Evolutionary conservation across 2,888 invertebrate genomes (phyloP).

Genomic region (Leptinotarsa tumamoca): DNA sequence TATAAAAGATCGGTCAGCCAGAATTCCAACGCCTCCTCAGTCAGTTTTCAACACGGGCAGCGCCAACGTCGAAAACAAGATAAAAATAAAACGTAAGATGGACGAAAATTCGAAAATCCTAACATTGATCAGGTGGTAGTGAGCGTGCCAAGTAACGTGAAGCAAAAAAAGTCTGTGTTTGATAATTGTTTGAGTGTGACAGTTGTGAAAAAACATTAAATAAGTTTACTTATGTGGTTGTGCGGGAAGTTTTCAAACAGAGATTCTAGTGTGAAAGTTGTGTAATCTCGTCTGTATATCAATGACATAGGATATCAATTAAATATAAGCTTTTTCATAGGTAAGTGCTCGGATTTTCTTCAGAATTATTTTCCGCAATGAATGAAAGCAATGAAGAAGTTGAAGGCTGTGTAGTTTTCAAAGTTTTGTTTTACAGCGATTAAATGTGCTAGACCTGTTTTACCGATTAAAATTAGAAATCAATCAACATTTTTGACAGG

Average conservation of each 20-base stretch:
- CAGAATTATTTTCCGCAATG: no score
- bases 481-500: no score
- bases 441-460: no score
- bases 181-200: slow-evolving; percentile 37
- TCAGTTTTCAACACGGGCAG: slow-evolving; percentile 11
- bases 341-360: no score
- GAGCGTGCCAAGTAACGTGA: slow-evolving; percentile 31
- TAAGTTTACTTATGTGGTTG: neutral
- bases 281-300: neutral
- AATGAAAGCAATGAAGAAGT: no score
- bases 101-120: slow-evolving; percentile 19
- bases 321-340: no score
- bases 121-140: slow-evolving; percentile 23
- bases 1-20: slow-evolving; percentile 3
- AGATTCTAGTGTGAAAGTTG: neutral
- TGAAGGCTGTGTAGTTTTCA: no score
- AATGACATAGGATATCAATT: neutral
- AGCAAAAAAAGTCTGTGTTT: slow-evolving; percentile 23
- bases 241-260: neutral
- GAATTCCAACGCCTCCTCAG: slow-evolving; percentile 30
- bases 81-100: slow-evolving; percentile 25
- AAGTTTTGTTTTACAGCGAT: no score
- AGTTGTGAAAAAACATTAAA: neutral
- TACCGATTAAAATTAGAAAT: no score
- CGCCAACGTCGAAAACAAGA: slow-evolving; percentile 12